Percentiles rank a stretch among this genome's conserved stretches.
phyloP scores from a whole-genome alignment of 1,140 invertebrate species.

The Stegodyphus dumicola region DNA sequence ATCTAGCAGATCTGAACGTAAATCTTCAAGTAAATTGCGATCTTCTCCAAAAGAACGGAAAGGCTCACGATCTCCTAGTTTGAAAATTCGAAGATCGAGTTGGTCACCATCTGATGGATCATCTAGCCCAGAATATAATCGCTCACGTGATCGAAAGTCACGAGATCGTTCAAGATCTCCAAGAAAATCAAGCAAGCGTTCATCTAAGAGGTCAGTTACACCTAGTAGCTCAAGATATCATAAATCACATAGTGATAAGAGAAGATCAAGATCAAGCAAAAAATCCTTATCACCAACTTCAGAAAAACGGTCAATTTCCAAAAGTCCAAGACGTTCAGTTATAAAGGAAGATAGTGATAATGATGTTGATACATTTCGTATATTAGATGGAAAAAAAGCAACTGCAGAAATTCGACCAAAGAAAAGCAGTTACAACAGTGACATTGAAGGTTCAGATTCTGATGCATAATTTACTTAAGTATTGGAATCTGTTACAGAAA shows the following conservation, averaged over 20 bases:
- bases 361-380: slow-evolving; percentile 14
- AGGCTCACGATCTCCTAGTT: slow-evolving; percentile 26
- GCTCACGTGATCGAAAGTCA: slow-evolving; percentile 21
- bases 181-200: slow-evolving; percentile 8
- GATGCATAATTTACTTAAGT: not conserved
- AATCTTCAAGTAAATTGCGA: slow-evolving; percentile 23
- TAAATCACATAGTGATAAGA: slow-evolving; percentile 26
- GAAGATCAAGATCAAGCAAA: slow-evolving; percentile 28
- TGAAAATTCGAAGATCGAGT: slow-evolving; percentile 2
- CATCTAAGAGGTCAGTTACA: slow-evolving; percentile 25
- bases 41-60: slow-evolving; percentile 38
- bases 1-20: not conserved
- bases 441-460: slow-evolving; percentile 35
- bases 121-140: slow-evolving; percentile 29
- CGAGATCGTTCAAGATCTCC: slow-evolving; percentile 32
- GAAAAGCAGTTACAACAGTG: slow-evolving; percentile 47
- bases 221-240: not conserved
- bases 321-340: slow-evolving; percentile 22
- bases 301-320: slow-evolving; percentile 23
- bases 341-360: slow-evolving; percentile 3
- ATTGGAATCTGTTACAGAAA: no score
- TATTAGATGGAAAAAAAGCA: slow-evolving; percentile 12
- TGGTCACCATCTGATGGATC: slow-evolving; percentile 42
- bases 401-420: not conserved
- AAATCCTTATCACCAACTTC: slow-evolving; percentile 19